phyloP scores from a whole-genome alignment of 2,113 vertebrate species.

The Myiagra hebetior region DNA sequence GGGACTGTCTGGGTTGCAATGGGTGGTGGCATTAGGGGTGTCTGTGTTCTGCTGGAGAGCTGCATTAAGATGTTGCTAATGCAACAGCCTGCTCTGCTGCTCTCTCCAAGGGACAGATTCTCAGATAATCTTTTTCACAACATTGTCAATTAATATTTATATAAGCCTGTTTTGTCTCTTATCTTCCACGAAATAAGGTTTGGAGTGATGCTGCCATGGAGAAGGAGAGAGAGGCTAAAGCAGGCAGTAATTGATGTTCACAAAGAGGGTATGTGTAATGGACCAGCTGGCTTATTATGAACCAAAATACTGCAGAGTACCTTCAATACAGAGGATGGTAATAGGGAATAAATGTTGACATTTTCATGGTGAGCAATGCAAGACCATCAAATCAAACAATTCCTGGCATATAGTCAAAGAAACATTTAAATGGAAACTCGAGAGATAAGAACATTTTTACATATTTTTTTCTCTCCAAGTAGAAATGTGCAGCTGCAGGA shows the following conservation, averaged over 20 bases:
- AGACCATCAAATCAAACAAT: constrained; percentile 58
- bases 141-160: constrained; percentile 43
- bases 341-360: constrained; percentile 42
- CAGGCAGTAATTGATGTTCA: constrained; percentile 43
- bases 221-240: constrained; percentile 30
- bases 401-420: constrained; percentile 63
- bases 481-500: background rate
- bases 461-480: background rate
- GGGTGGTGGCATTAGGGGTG: background rate
- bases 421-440: constrained; percentile 9
- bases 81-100: background rate
- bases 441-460: constrained; percentile 46
- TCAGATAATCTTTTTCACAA: constrained; percentile 29
- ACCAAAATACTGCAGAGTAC: constrained; percentile 21
- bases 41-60: background rate
- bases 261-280: constrained; percentile 19
- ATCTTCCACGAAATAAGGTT: constrained; percentile 8
- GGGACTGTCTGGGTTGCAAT: background rate
- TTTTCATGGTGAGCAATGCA: constrained; percentile 51
- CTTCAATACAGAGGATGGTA: constrained; percentile 30
- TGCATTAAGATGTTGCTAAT: background rate
- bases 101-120: constrained; percentile 23
- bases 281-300: constrained; percentile 49
- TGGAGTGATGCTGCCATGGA: constrained; percentile 17
- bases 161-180: constrained; percentile 20